Conservation (phyloP, 2,888 invertebrate genomes). For the Epirrita christyi region DNA sequence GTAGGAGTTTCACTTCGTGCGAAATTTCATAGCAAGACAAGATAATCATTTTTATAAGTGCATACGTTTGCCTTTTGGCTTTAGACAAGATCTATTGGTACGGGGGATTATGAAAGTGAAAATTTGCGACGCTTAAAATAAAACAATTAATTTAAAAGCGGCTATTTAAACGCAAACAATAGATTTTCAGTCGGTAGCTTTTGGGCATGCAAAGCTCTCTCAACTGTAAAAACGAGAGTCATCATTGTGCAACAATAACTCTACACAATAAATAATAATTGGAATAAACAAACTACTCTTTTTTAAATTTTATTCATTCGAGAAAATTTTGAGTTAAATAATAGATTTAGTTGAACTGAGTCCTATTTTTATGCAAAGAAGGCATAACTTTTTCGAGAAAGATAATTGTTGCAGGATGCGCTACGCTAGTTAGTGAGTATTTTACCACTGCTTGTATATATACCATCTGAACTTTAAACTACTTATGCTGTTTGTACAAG, state of each 20-base stretch:
- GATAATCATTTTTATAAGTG: no score
- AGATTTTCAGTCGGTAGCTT: neutral
- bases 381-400: no score
- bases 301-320: neutral
- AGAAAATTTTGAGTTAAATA: neutral
- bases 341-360: neutral
- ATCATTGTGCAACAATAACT: constrained; percentile 49
- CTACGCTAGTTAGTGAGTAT: no score
- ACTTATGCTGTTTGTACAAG: no score
- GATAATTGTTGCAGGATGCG: no score
- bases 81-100: neutral
- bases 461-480: no score
- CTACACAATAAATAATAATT: constrained; percentile 23
- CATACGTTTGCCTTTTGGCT: no score
- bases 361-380: neutral
- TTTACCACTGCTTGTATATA: no score
- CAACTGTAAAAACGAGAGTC: constrained; percentile 45
- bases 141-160: neutral
- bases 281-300: neutral
- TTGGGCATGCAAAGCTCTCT: constrained; percentile 4
- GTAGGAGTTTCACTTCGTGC: neutral
- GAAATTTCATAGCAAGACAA: no score
- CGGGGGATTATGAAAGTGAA: neutral
- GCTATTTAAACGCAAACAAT: neutral
- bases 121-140: no score